Evolutionary conservation across 2,888 invertebrate genomes (phyloP), one percentile per base, ranked within the genome.

Genomic region (Syrista parreyssii): DNA sequence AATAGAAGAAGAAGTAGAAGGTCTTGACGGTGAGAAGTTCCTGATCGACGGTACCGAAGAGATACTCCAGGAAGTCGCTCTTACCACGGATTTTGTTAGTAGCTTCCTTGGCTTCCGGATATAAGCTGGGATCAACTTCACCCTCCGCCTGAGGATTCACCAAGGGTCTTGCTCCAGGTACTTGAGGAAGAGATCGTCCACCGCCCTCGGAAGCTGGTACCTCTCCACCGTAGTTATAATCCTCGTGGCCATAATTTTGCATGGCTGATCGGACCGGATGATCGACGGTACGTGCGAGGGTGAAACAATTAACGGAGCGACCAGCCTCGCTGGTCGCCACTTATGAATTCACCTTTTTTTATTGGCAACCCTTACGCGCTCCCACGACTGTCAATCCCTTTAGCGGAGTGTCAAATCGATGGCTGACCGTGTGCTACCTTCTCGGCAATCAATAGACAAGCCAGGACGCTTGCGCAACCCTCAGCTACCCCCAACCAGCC

Each of bases 1-100:
- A 98, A 92, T 99, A 99, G 93, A 99, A 99, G 94, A 99, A 99
- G 93, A 99, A 99, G 92, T 99, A 99, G 92, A 99, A 99, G 33
- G 97, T 96, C 92, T 99, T 99, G 85, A 98, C 98, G 77, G 98
- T 96, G 84, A 99, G 94, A 76, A 99, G 93, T 91, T 98, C 98
- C 86, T 96, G 97, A 91, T 98, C 97, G 69, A 98, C 96, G 68
- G 95, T 93, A 55, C 97, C 96, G 90, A 95, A 96, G 83, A 97
- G 91, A 92, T 96, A 94, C 92, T 98, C 97, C 85, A 98, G 92
- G 85, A 97, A 90, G 91, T 97, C 98, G 84, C 96, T 95, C 90
- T 95, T 95, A 68, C 97, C 97, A 83, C 97, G 95, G 86, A 97
- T 96, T 92, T 97, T 97, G 93, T 97, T 95, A 85, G 97, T 97